Conservation (phyloP, 2,797 vertebrate genomes). For the Clamator glandarius region DNA sequence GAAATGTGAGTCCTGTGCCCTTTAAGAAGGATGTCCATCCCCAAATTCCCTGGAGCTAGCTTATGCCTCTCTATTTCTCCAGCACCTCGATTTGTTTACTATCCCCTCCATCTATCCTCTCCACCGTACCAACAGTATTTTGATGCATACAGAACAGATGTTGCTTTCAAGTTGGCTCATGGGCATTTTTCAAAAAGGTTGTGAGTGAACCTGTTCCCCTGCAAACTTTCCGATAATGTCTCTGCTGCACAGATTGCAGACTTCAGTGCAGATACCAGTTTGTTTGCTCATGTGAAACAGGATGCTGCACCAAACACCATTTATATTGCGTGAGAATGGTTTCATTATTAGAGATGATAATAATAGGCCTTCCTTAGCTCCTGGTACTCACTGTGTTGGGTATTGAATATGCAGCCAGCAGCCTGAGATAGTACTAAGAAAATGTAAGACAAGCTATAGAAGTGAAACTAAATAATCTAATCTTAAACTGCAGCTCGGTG, state of each 20-base stretch:
- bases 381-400: not conserved
- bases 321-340: not conserved
- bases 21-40: not conserved
- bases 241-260: not conserved
- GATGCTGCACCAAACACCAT: not conserved
- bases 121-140: fast-evolving
- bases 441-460: not conserved
- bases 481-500: not conserved
- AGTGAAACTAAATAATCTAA: not conserved
- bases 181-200: not conserved
- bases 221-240: not conserved
- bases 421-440: not conserved
- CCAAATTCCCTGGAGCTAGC: not conserved
- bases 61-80: not conserved
- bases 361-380: not conserved
- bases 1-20: not conserved
- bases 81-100: fast-evolving
- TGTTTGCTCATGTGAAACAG: not conserved
- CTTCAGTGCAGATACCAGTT: not conserved
- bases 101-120: not conserved
- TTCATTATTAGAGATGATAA: not conserved
- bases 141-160: not conserved
- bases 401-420: not conserved
- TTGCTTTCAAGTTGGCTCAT: not conserved
- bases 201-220: not conserved